Conservation (phyloP, 2,797 vertebrate genomes). For the Lagorchestes hirsutus region DNA sequence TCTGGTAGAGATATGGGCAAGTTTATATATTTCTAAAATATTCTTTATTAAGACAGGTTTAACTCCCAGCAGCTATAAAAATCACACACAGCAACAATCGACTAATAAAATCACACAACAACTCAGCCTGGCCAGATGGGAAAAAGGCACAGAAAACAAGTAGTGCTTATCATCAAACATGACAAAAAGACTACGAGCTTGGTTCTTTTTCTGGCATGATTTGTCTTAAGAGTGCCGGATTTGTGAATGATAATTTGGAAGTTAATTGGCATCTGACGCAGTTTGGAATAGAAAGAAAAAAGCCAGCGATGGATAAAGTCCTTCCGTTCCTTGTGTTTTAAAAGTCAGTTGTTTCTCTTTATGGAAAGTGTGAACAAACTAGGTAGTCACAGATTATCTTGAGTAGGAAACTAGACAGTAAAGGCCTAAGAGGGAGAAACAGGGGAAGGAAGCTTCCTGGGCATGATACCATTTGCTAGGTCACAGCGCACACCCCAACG, state of each 20-base stretch:
- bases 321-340: constrained; percentile 40
- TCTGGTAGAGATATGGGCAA: constrained; percentile 50
- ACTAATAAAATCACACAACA: constrained; percentile 27
- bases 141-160: constrained; percentile 44
- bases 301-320: constrained; percentile 32
- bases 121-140: constrained; percentile 41
- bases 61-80: constrained; percentile 27
- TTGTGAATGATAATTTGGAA: constrained; percentile 47
- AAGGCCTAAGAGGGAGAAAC: constrained; percentile 75
- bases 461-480: constrained; percentile 89
- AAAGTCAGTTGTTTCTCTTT: constrained; percentile 63
- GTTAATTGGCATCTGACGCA: constrained; percentile 38
- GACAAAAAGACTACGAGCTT: constrained; percentile 43
- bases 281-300: constrained; percentile 35
- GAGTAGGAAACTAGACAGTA: background rate
- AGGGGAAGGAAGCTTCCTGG: constrained; percentile 80
- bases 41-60: constrained; percentile 77
- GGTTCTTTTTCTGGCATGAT: constrained; percentile 28
- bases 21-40: constrained; percentile 33
- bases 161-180: constrained; percentile 26
- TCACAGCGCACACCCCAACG: constrained; percentile 91
- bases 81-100: constrained; percentile 24
- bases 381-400: constrained; percentile 43
- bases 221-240: constrained; percentile 41
- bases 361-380: constrained; percentile 37